phyloP scores from a whole-genome alignment of 1,140 invertebrate genomes.

The Brachionus rubens region DNA sequence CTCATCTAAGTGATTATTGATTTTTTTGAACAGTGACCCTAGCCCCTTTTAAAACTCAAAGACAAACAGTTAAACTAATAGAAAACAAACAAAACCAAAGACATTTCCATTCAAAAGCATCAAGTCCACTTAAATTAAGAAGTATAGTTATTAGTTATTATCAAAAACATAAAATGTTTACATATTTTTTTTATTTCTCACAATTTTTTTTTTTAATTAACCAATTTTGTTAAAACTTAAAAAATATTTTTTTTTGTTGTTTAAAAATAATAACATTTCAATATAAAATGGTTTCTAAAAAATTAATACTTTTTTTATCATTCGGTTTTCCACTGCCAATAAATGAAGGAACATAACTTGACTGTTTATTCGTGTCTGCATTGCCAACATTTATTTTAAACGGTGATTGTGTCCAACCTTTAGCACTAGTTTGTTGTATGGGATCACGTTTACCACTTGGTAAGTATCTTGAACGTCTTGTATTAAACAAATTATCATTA shows the following conservation, averaged over 20 bases:
- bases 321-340: conserved; percentile 18
- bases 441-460: conserved; percentile 36
- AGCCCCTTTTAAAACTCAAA: too few relatives aligned
- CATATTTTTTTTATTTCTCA: conserved; percentile 14
- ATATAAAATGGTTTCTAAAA: not conserved
- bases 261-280: too few relatives aligned
- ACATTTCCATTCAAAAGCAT: too few relatives aligned
- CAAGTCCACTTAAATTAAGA: too few relatives aligned
- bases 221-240: conserved; percentile 44
- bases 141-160: too few relatives aligned
- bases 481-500: conserved; percentile 40
- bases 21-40: too few relatives aligned
- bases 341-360: conserved; percentile 43
- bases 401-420: conserved; percentile 26
- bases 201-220: conserved; percentile 12
- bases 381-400: conserved; percentile 41
- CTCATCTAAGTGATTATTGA: too few relatives aligned
- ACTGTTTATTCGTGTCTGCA: not conserved
- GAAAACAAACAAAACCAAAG: too few relatives aligned
- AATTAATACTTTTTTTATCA: conserved; percentile 26
- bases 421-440: not conserved
- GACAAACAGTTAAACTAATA: too few relatives aligned
- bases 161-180: too few relatives aligned
- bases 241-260: not conserved
- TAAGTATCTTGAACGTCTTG: conserved; percentile 32